Base-by-base conservation (phyloP, 1,140 invertebrate species). In the Nautilus pompilius region DNA sequence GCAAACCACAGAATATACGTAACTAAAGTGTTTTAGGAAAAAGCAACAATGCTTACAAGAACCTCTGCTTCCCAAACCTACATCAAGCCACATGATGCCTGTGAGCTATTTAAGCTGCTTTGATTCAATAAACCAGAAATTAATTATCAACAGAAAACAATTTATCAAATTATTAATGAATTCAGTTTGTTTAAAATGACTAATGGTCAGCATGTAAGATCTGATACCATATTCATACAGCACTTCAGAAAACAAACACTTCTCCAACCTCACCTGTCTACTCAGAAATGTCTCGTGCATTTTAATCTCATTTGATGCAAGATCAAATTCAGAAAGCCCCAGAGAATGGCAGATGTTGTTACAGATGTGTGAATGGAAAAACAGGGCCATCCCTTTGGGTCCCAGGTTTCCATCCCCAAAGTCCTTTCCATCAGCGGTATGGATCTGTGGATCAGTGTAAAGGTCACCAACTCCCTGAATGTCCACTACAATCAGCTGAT, bases 401-500 rank as follows among this genome's bases (percentile, higher is more conserved):
- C 87, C 87, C 29, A 88, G 78, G 68, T 88, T 88, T 10, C 87
- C 87, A 69, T 87, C 86, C 3, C 85, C 84, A 72, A 87, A 87
- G 10, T 84, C 84, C 6, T 74, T 82, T 63, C 82, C 86, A 41
- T 80, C 77, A 8, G 77, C 71, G 2, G 86, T 87, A 72, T 88
- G 87, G 60, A 88, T 87, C 71, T 88, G 87, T 17, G 87, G 87
- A 69, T 88, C 87, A 17, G 87, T 88, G 73, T 88, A 88, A 15
- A 88, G 75, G 77, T 88, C 87, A 13, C 86, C 87, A 26, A 88
- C 87, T n/a, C 87, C 87, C 77, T 88, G 87, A 60, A 88, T 84
- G 68, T 88, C 87, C n/a, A 88, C 87, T 5, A 88, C 85, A 61
- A 88, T 87, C 68, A 87, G 64, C 71, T 86, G 81, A 75, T 88